These are phyloP conservation scores for Solea senegalensis DNA, from an alignment of 2,113 vertebrate genomes.

Conservation along the genomic window DNA sequence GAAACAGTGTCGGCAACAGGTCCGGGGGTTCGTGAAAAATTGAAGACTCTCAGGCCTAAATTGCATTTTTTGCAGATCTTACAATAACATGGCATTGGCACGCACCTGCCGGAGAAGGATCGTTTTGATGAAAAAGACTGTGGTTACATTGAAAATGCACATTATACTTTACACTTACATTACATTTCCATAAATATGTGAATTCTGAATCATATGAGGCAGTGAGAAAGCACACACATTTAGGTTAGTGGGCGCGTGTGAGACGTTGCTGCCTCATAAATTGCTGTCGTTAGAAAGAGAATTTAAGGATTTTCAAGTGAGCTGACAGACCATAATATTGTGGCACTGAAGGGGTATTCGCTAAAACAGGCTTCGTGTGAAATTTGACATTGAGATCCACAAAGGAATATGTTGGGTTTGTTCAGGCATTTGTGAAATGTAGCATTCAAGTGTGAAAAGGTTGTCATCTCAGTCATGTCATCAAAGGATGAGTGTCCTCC, in stretches of 20 bases:
- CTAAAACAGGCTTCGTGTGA: constrained; percentile 17
- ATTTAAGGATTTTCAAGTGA: constrained; percentile 24
- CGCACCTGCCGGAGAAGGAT: background rate
- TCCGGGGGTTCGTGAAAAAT: constrained; percentile 10
- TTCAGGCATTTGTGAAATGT: background rate
- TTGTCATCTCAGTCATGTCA: constrained; percentile 2
- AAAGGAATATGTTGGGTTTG: constrained; percentile 1
- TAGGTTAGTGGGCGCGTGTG: constrained; percentile 23
- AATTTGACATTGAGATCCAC: constrained; percentile 14
- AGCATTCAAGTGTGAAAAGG: background rate
- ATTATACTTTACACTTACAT: constrained; percentile 53
- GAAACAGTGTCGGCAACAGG: constrained; percentile 35
- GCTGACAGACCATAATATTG: constrained; percentile 33
- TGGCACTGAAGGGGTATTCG: constrained; percentile 33
- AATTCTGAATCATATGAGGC: constrained; percentile 39
- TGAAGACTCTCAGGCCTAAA: constrained; percentile 9
- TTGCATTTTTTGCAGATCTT: constrained; percentile 3
- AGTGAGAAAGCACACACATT: constrained; percentile 29
- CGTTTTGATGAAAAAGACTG: background rate
- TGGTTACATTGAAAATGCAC: background rate
- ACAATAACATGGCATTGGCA: background rate
- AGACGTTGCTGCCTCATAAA: constrained; percentile 35
- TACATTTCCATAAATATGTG: constrained; percentile 66
- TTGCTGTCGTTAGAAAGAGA: constrained; percentile 29
- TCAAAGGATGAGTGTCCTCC: constrained; percentile 5